Base-by-base conservation (phyloP, 2,113 vertebrate genomes). In the Eulemur rufifrons region DNA sequence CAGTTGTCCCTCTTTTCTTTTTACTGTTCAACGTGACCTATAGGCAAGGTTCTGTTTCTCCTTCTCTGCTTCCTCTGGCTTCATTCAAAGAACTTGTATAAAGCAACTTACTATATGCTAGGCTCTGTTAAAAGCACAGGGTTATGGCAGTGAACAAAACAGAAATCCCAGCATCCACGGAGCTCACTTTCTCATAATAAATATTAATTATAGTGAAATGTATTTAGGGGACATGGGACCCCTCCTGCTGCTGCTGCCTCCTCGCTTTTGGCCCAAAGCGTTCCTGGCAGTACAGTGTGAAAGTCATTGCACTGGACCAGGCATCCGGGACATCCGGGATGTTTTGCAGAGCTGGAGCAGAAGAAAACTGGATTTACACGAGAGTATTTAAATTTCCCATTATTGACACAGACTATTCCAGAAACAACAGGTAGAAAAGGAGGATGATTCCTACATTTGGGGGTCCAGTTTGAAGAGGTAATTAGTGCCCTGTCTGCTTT, bases 21-120 rank as follows among this genome's bases (percentile, higher is more conserved):
- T 94, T 39, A 18, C 18, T 32, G 8, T 54, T 82, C 37, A 80
- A 17, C 13, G 47, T n/a, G 64, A 25, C 20, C 71, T 12, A 39
- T 61, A 12, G 23, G 5, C 25, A 77, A 59, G 8, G 39, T 54
- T 94, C 86, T 96, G 85, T 68, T 88, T 85, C 68, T 87, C 68
- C 90, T 91, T 56, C 77, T 29, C 69, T 20, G 78, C 81, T 54
- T 94, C 93, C 23, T 94, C 89, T 71, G 88, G 54, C 56, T 92
- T 69, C 52, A 59, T 50, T 64, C 29, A 14, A 12, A 73, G 29
- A 52, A 20, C 3, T 39, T 52, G 17, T 11, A 50, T 39, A 6
- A 54, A 52, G 45, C n/a, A 25, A 14, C 29, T 39, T 21, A 13
- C 20, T 81, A 32, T 20, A 52, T 52, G 52, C 86, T 34, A 39